Conservation (phyloP, 2,888 invertebrate genomes). For the Xestia sexstrigata region DNA sequence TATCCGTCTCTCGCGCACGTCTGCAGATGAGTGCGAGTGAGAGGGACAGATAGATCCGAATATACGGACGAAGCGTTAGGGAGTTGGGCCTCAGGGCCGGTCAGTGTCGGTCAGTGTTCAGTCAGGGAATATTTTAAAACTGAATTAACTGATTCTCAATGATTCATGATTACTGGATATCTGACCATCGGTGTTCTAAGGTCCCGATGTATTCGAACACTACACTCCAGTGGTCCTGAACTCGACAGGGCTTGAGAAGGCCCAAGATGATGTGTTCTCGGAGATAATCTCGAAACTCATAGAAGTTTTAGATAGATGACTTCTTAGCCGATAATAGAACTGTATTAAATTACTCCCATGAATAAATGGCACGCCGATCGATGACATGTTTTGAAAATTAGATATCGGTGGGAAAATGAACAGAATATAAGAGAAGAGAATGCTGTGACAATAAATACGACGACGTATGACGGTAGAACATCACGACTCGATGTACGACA, state of each 20-base stretch:
- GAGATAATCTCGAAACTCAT: not conserved
- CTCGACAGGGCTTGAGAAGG: not conserved
- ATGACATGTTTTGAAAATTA: constrained; percentile 34
- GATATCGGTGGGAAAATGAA: constrained; percentile 26
- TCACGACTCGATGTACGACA: constrained; percentile 20
- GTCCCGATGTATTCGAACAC: not conserved
- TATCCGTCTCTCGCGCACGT: too few relatives aligned
- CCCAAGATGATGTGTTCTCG: not conserved
- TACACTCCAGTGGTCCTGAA: not conserved
- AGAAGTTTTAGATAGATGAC: not conserved
- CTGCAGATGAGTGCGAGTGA: too few relatives aligned
- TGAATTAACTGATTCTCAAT: not conserved
- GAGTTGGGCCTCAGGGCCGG: too few relatives aligned
- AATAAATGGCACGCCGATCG: not conserved
- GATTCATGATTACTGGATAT: not conserved
- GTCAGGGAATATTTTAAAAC: not conserved
- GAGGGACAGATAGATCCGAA: too few relatives aligned
- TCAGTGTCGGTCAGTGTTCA: not conserved
- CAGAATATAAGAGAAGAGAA: not conserved
- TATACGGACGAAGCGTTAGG: too few relatives aligned
- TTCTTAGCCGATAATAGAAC: not conserved
- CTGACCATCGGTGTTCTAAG: not conserved
- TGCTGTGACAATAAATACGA: constrained; percentile 10
- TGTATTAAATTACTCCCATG: constrained; percentile 7
- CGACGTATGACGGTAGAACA: constrained; percentile 12